Evolutionary conservation across 2,888 invertebrate species (phyloP).

Genomic region (Dilophus febrilis): DNA sequence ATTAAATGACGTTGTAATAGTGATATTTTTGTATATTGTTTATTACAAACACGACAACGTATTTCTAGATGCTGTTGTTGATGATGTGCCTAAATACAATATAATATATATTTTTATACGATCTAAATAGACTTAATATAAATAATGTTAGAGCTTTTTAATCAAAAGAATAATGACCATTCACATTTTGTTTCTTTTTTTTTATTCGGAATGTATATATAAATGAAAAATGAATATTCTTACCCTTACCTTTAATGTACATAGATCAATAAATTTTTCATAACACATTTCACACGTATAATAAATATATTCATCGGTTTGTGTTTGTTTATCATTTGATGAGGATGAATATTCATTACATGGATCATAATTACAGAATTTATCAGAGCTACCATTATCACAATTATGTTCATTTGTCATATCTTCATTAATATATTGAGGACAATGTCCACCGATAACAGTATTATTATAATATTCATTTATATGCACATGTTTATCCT

Average conservation of each 20-base stretch:
- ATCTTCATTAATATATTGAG: too few species aligned
- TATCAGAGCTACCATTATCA: too few species aligned
- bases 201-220: too few species aligned
- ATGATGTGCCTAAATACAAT: too few species aligned
- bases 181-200: too few species aligned
- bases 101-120: too few species aligned
- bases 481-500: too few species aligned
- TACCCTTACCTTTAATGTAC: constrained; percentile 16
- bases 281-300: constrained; percentile 25
- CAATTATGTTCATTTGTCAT: too few species aligned
- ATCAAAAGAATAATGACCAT: background rate
- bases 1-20: constrained; percentile 30
- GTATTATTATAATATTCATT: too few species aligned
- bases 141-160: constrained; percentile 1
- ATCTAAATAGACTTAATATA: constrained; percentile 15
- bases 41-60: constrained; percentile 30
- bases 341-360: too few species aligned
- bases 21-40: constrained; percentile 28
- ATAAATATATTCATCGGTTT: constrained; percentile 21
- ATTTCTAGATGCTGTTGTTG: constrained; percentile 5
- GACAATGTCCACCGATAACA: background rate
- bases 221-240: too few species aligned
- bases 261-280: constrained; percentile 18
- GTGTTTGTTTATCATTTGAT: constrained; percentile 15
- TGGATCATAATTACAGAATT: too few species aligned